Evolutionary conservation across 2,888 invertebrate genomes (phyloP), one percentile per base, ranked within the genome.

Genomic region (Hyposoter didymator): DNA sequence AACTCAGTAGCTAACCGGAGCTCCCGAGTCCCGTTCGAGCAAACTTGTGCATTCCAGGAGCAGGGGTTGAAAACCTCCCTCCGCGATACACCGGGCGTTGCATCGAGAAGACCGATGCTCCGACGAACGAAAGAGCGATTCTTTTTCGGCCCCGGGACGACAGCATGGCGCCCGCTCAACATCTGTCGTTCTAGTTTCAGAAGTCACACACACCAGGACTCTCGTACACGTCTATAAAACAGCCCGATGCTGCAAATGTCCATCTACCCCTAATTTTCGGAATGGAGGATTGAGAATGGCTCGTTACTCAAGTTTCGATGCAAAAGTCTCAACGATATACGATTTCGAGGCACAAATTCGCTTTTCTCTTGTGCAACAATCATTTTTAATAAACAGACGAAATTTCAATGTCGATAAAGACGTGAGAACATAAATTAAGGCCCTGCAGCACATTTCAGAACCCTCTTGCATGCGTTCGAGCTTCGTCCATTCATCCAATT

Each of bases 171-270:
- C 90, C 88, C 88, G 90, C 82, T 89, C 89, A 89, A 92, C 93
- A 94, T 93, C 93, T 94, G 93, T 91, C 91, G 91, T 89, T 90
- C 90, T 88, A 90, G 89, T 88, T 87, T 69, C 62, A 72, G n/a
- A 64, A 72, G 85, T 80, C 78, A 81, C 80, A 45, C 39, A 70
- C 39, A 70, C 28, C 62, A 19, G 8, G 66, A 28, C 43, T 28
- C 43, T 74, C 67, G 32, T 39, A 64, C 22, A 49, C 10, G 64
- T 5, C 32, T 10, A 32, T 49, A 75, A 62, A 49, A 12, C 32
- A 55, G 28, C 64, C 69, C 49, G 5, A 59, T 55, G 78, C 82
- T 52, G 84, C 78, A 64, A 47, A 81, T 81, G 62, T 72, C 32
- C 62, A 66, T 52, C 49, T 39, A 47, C 28, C 78, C 80, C 66